Evolutionary conservation across 2,888 invertebrate species (phyloP), one percentile per base, ranked within the genome.

Genomic region (Thalpophila matura): DNA sequence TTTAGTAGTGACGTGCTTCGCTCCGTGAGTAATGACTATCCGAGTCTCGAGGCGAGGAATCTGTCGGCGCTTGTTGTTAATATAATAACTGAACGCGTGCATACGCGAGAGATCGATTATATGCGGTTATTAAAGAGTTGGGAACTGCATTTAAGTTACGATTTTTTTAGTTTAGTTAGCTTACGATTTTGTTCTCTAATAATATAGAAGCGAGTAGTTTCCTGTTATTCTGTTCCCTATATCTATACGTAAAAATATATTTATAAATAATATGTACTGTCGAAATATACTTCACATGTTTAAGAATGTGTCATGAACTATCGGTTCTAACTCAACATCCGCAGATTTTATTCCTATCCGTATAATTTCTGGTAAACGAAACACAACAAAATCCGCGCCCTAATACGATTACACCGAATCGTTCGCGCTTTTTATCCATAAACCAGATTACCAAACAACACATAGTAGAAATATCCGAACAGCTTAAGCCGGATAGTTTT

Each of bases 401-500:
- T 74, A 56, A 67, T 56, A 40, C 60, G 60, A 74, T 70, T 47
- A 66, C 60, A 42, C 20, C 5, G 55, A 49, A 56, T 53, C 40
- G 74, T 67, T 74, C 35, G 43, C 60, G 31, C 38, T 67, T 60
- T 71, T 60, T 59, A 70, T 67, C 51, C 40, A 59, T 60, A 70
- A 60, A 53, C 43, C 68, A 60, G 70, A 60, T 60, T 67, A 74
- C 68, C 27, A n/a, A 66, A 73, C 58, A 55, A 73, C 58, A 67
- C 74, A 46, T 43, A 67, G 43, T 51, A 49, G 49, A 60, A 70
- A 49, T 74, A 74, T 71, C 74, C 74, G 74, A 67, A 74, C 74
- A 71, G 43, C 56, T 51, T 57, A 61, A 74, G 60, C 74, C 74
- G 74, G 53, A 68, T 61, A 71, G 74, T 74, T 60, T 53, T 53